These are phyloP conservation scores for Rhagoletis zephyria DNA, from an alignment of 1,140 invertebrate genomes.

Conservation along the genomic window DNA sequence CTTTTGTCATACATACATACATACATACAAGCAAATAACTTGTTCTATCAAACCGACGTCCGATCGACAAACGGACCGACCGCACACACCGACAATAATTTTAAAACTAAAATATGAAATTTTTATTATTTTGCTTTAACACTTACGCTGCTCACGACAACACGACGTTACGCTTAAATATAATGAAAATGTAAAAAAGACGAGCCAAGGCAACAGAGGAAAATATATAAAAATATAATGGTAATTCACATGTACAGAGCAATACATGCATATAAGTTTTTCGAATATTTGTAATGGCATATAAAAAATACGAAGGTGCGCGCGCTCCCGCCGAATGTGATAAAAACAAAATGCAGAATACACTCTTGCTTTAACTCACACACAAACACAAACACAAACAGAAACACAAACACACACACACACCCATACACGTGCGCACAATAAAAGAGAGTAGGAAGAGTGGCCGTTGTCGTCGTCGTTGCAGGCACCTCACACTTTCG, in stretches of 20 bases:
- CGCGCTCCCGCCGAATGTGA: constrained; percentile 23
- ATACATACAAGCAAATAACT: not conserved
- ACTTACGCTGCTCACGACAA: constrained; percentile 18
- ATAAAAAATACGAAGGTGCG: constrained; percentile 11
- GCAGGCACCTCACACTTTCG: not conserved
- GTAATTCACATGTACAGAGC: constrained; percentile 20
- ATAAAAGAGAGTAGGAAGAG: not conserved
- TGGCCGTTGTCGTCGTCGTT: not conserved
- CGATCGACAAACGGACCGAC: not conserved
- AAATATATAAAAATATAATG: constrained; percentile 52
- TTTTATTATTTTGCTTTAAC: constrained; percentile 55
- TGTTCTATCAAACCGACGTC: not conserved
- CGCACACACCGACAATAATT: constrained; percentile 53
- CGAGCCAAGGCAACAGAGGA: constrained; percentile 39
- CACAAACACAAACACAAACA: no score
- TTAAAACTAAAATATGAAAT: constrained; percentile 56
- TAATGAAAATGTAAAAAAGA: constrained; percentile 52
- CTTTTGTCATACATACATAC: no score
- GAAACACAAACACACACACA: not conserved
- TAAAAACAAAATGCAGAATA: constrained; percentile 50
- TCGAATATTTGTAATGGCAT: constrained; percentile 36
- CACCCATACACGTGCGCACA: not conserved
- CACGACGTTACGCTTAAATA: constrained; percentile 52
- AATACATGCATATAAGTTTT: not conserved
- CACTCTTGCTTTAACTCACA: not conserved